phyloP scores from a whole-genome alignment of 1,140 invertebrate genomes.

The Hirudo medicinalis region DNA sequence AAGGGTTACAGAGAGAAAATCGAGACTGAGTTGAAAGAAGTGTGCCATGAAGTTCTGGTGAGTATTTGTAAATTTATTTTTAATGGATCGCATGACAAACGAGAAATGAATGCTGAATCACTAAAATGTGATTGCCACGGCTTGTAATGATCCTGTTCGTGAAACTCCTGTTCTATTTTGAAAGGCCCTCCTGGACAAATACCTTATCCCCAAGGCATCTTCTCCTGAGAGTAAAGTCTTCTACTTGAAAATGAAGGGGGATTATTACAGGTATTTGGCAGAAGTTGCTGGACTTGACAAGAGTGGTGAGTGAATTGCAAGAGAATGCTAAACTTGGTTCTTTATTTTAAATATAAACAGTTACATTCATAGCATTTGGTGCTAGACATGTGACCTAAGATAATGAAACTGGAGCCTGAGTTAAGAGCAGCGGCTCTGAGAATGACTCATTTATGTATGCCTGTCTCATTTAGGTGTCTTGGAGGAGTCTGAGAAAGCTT shows the following conservation, averaged over 20 bases:
- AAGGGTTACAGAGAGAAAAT: conserved; percentile 97
- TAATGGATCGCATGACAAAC: no score
- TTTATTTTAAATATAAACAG: neutral
- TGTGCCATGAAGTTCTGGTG: conserved; percentile 96
- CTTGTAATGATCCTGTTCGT: no score
- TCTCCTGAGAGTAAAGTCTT: conserved; percentile 96
- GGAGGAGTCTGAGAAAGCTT: conserved; percentile 58
- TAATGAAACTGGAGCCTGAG: no score
- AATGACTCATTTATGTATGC: no score
- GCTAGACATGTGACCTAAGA: no score
- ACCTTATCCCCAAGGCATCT: conserved; percentile 87
- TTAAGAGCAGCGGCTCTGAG: no score
- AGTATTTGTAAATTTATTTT: conserved; percentile 39
- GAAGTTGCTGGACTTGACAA: conserved; percentile 91
- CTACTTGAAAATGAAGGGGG: conserved; percentile 98
- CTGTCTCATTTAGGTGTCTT: conserved; percentile 16
- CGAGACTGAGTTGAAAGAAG: conserved; percentile 93
- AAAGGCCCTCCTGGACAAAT: conserved; percentile 75
- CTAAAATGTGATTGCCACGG: no score
- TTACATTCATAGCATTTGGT: no score
- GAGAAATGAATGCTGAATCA: no score
- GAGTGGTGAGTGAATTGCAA: conserved; percentile 60
- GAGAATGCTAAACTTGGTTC: neutral
- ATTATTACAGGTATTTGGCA: conserved; percentile 96
- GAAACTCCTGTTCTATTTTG: no score